These are phyloP conservation scores for Ectemnius cavifrons DNA, from an alignment of 2,888 invertebrate genomes.

Conservation along the genomic window DNA sequence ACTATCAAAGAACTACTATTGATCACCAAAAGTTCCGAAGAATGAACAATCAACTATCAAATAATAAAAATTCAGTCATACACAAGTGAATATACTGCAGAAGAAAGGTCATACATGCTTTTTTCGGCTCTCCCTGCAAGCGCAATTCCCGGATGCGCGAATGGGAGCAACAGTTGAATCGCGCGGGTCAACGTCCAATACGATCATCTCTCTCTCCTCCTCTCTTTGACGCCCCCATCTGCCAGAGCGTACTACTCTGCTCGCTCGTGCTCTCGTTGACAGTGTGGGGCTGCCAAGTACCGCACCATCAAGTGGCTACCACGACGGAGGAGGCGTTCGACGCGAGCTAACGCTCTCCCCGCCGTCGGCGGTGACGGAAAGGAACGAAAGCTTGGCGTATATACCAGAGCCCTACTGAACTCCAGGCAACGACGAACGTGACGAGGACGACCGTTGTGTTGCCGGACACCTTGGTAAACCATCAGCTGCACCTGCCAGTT, in stretches of 20 bases:
- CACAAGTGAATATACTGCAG: too few relatives aligned
- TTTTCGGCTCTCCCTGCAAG: too few relatives aligned
- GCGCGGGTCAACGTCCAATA: constrained; percentile 68
- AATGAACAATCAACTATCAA: too few relatives aligned
- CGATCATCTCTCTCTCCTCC: constrained; percentile 44
- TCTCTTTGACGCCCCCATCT: constrained; percentile 19
- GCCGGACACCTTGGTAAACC: too few relatives aligned
- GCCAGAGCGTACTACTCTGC: constrained; percentile 25
- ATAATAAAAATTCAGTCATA: too few relatives aligned
- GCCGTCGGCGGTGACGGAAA: constrained; percentile 12
- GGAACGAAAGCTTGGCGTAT: constrained; percentile 19
- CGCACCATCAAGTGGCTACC: constrained; percentile 35
- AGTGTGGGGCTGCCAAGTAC: constrained; percentile 55
- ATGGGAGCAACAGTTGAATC: constrained; percentile 70
- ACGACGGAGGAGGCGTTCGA: constrained; percentile 48
- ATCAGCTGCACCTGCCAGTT: too few relatives aligned
- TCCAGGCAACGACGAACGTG: too few relatives aligned
- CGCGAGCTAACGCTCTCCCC: constrained; percentile 36
- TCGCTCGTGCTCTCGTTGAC: constrained; percentile 30
- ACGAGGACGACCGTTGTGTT: too few relatives aligned
- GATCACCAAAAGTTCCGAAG: too few relatives aligned
- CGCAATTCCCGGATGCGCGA: constrained; percentile 55
- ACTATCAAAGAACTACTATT: too few relatives aligned
- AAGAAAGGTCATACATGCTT: too few relatives aligned
- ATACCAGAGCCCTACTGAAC: constrained; percentile 22